phyloP scores from a whole-genome alignment of 1,140 invertebrate genomes.

The Procambarus clarkii region DNA sequence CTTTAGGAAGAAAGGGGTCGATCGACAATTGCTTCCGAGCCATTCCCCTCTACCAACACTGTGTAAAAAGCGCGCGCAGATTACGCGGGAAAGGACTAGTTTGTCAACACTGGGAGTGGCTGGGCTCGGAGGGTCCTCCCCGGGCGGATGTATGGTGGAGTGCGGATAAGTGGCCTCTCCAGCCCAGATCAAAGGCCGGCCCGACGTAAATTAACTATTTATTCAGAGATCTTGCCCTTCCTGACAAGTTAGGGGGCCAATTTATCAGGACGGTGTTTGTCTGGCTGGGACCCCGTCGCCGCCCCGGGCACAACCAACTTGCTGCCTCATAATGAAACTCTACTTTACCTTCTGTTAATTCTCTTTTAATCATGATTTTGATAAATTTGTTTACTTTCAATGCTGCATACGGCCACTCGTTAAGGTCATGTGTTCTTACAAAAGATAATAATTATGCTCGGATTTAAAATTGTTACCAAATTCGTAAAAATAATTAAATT shows the following conservation, averaged over 20 bases:
- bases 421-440: no score
- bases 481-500: no score
- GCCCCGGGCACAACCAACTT: neutral
- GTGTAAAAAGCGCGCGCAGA: neutral
- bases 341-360: neutral
- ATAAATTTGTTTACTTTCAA: no score
- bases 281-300: neutral
- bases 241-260: conserved; percentile 55
- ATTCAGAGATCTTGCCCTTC: conserved; percentile 61
- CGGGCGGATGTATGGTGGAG: conserved; percentile 55
- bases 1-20: no score
- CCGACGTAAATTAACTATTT: conserved; percentile 67
- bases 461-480: no score
- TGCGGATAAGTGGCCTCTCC: conserved; percentile 33
- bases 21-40: no score
- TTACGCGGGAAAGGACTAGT: neutral
- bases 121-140: neutral
- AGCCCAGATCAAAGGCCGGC: conserved; percentile 51
- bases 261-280: conserved; percentile 13
- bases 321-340: neutral
- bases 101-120: neutral
- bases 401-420: no score
- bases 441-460: no score
- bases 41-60: neutral
- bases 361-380: no score